A percentile compares a stretch with the other conserved stretches of the same genome.
Conservation (phyloP, 2,888 invertebrate species). For the Thecocarcelia acutangulata region DNA sequence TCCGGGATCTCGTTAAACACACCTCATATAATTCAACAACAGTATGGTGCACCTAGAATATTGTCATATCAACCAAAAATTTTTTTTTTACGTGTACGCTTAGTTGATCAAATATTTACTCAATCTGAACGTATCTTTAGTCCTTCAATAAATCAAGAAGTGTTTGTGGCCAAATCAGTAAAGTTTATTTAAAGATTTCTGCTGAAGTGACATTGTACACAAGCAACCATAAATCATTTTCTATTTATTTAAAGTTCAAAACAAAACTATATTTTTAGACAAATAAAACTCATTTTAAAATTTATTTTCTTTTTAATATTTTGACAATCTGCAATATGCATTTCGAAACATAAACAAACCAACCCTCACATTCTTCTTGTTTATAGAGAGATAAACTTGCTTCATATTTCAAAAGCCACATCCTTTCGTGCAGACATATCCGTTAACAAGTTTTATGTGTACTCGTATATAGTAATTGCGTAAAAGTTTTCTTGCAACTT, state of each 20-base stretch:
- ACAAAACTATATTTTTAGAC: constrained; percentile 50
- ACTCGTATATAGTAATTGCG: too few relatives aligned
- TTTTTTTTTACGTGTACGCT: too few relatives aligned
- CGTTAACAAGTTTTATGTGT: constrained; percentile 1
- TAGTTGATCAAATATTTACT: too few relatives aligned
- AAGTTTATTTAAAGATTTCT: neutral
- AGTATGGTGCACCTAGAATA: too few relatives aligned
- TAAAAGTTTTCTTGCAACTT: too few relatives aligned
- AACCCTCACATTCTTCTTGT: neutral
- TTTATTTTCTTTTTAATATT: constrained; percentile 3
- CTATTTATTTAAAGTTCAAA: constrained; percentile 9
- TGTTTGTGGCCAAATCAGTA: too few relatives aligned
- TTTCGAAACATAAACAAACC: neutral
- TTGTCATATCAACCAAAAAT: too few relatives aligned
- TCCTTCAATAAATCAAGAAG: too few relatives aligned
- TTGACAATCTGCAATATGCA: constrained; percentile 14
- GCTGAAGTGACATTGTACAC: neutral
- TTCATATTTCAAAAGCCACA: constrained; percentile 5
- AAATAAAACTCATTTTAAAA: constrained; percentile 40
- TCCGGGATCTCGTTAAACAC: too few relatives aligned
- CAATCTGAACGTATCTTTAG: too few relatives aligned
- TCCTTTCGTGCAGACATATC: neutral
- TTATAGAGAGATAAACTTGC: neutral
- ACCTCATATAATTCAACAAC: too few relatives aligned
- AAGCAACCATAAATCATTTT: neutral